Base-by-base conservation (phyloP, 2,113 vertebrate genomes). In the Amazona guildingii region DNA sequence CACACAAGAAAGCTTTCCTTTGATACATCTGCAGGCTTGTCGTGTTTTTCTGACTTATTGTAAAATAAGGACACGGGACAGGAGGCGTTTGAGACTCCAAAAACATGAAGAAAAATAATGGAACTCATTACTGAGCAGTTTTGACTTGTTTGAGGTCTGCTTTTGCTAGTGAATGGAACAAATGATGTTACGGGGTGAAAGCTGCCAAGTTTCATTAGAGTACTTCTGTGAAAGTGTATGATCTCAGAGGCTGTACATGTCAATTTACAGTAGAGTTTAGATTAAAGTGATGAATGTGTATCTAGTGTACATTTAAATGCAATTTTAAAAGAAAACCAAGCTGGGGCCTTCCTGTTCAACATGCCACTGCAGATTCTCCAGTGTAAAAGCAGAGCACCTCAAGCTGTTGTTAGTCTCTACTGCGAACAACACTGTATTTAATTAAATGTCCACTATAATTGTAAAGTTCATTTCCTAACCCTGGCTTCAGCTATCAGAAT, bases 191-290 rank as follows among this genome's bases (percentile, higher is more conserved):
- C 27, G 1, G 90, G 93, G 90, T 55, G 19, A 94, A 97, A 97
- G 95, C 96, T 98, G 98, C 98, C 98, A 98, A 98, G 97, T 98
- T 98, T 98, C 96, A 98, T 98, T 98, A 98, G 98, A 97, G 95
- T 96, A 97, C 97, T 98, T 98, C 97, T 97, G 96, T 97, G 96
- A 94, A 88, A 90, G 84, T 95, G 93, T 96, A 97, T 98, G 98
- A 99, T 98, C 98, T 99, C 98, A 99, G 91, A 93, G 97, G 96
- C 98, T 97, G 98, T 97, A 97, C 96, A 98, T 89, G 98, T 94
- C 97, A 90, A 97, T 97, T 97, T 95, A 97, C 85, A 81, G 94
- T 75, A 77, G 66, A 94, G 89, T 92, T 97, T 95, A 96, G 89
- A 97, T 95, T 97, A 64, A 95, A 97, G 93, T 94, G 96, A 95